A percentile compares a stretch with the other conserved stretches of the same genome.
phyloP scores from a whole-genome alignment of 2,888 invertebrate species.

The Acrobeloides nanus region DNA sequence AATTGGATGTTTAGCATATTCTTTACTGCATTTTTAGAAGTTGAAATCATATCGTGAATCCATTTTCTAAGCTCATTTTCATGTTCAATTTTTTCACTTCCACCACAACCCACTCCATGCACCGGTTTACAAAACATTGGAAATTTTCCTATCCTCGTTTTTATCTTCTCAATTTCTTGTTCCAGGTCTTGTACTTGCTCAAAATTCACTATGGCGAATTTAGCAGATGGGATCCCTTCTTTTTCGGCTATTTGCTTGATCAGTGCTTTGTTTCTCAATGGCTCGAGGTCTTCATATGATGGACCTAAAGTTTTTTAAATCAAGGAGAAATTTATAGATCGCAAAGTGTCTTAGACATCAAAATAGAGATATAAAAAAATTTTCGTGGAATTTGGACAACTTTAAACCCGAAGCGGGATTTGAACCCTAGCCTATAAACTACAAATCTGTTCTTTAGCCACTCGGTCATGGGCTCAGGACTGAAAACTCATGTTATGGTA shows the following conservation, averaged over 20 bases:
- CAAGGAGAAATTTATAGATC: not conserved
- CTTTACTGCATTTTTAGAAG: too few relatives aligned
- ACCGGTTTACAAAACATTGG: constrained; percentile 23
- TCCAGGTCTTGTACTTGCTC: not conserved
- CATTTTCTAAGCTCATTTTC: constrained; percentile 11
- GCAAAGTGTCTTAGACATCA: not conserved
- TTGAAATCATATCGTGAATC: not conserved
- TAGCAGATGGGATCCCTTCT: constrained; percentile 15
- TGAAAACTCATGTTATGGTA: too few relatives aligned
- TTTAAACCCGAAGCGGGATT: too few relatives aligned
- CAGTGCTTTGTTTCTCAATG: constrained; percentile 17
- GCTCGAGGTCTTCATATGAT: constrained; percentile 9
- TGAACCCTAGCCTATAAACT: too few relatives aligned
- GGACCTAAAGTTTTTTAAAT: constrained; percentile 21
- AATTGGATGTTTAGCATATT: too few relatives aligned
- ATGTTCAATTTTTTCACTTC: constrained; percentile 13
- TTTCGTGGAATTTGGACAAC: too few relatives aligned
- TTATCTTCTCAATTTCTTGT: constrained; percentile 4
- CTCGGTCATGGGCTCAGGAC: too few relatives aligned
- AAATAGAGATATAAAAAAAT: too few relatives aligned
- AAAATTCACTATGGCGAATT: constrained; percentile 14
- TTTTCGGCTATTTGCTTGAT: constrained; percentile 9
- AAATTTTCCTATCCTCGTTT: constrained; percentile 9
- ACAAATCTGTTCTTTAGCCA: not conserved
- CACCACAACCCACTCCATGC: constrained; percentile 15